A percentile compares a stretch with the other conserved stretches of the same genome.
Conservation (phyloP, 2,888 invertebrate genomes). For the Empis stercorea region DNA sequence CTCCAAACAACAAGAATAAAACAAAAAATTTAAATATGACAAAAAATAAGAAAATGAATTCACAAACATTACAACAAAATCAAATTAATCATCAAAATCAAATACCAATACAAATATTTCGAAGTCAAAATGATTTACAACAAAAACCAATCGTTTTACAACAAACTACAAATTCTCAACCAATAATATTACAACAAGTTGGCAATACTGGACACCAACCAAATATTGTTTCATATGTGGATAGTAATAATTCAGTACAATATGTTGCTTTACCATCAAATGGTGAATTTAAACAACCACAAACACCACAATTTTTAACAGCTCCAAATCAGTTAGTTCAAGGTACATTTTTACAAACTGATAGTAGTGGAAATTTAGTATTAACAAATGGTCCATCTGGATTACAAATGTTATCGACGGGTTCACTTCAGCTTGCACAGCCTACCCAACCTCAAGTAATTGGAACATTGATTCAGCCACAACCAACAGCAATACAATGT, state of each 20-base stretch:
- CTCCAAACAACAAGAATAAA: neutral
- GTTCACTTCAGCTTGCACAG: conserved; percentile 39
- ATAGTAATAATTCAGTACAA: conserved; percentile 45
- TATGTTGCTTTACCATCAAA: conserved; percentile 54
- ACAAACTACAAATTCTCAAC: conserved; percentile 36
- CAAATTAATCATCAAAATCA: conserved; percentile 33
- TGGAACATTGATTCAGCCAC: conserved; percentile 48
- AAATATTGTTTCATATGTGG: conserved; percentile 39
- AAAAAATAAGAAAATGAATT: neutral
- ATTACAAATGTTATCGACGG: conserved; percentile 44
- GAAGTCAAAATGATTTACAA: neutral
- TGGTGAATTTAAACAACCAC: conserved; percentile 41
- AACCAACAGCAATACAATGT: conserved; percentile 41
- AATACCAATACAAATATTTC: neutral
- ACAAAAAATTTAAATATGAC: neutral
- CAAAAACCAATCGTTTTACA: conserved; percentile 25
- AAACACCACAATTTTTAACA: conserved; percentile 41
- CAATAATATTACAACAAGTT: conserved; percentile 57
- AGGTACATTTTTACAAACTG: conserved; percentile 48
- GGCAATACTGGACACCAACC: conserved; percentile 29
- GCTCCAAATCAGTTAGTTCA: conserved; percentile 41
- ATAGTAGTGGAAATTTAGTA: conserved; percentile 45
- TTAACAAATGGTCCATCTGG: conserved; percentile 42
- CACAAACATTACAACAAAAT: conserved; percentile 15
- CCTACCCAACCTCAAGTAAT: conserved; percentile 42